A percentile compares a stretch with the other conserved stretches of the same genome.
Conservation (phyloP, 1,140 invertebrate species). For the Trachymyrmex septentrionalis region DNA sequence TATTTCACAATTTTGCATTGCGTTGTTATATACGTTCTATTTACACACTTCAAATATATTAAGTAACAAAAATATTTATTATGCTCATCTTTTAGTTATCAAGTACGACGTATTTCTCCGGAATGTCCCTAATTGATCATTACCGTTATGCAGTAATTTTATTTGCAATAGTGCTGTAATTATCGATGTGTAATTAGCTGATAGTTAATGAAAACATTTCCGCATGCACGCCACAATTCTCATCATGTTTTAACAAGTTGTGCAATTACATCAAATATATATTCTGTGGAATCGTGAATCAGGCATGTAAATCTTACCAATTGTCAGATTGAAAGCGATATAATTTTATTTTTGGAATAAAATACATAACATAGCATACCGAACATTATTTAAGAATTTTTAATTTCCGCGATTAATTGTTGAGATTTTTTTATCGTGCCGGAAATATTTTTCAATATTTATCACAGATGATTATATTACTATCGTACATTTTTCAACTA, state of each 20-base stretch:
- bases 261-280: conserved; percentile 12
- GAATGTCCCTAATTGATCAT: conserved; percentile 35
- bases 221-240: not conserved
- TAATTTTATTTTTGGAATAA: not conserved
- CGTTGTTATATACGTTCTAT: conserved; percentile 44
- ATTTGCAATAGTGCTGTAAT: conserved; percentile 18
- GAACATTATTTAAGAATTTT: not conserved
- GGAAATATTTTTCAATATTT: not conserved
- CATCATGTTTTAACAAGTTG: not conserved
- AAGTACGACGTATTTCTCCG: not conserved
- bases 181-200: conserved; percentile 11
- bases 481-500: not conserved
- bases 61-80: conserved; percentile 43
- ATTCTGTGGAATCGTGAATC: not conserved
- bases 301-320: not conserved
- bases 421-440: not conserved
- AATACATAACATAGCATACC: too few relatives aligned
- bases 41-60: conserved; percentile 22
- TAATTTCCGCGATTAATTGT: not conserved
- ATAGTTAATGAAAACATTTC: conserved; percentile 1
- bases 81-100: not conserved
- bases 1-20: conserved; percentile 58
- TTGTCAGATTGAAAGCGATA: not conserved
- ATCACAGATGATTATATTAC: too few relatives aligned
- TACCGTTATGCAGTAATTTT: conserved; percentile 29